Percentiles rank a stretch among this genome's conserved stretches.
Conservation (phyloP, 2,888 invertebrate species). For the Noctua fimbriata region DNA sequence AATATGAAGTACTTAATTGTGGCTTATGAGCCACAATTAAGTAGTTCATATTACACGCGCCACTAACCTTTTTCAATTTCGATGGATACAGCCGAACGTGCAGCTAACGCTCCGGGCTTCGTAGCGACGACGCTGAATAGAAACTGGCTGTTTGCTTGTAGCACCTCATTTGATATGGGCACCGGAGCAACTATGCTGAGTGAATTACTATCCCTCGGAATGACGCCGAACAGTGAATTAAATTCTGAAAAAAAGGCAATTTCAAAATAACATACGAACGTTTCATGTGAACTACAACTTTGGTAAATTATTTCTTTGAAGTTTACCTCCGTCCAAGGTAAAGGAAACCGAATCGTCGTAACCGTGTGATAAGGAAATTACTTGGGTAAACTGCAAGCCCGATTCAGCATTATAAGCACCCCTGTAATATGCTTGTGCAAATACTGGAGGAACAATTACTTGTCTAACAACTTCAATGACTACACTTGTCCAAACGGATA, state of each 20-base stretch:
- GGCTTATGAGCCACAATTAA: too few species aligned
- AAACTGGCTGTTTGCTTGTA: constrained; percentile 68
- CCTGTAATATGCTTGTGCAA: constrained; percentile 74
- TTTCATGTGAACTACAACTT: constrained; percentile 11
- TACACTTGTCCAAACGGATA: constrained; percentile 72
- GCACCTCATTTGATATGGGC: constrained; percentile 48
- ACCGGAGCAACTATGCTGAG: not conserved
- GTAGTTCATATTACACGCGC: too few species aligned
- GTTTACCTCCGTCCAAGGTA: constrained; percentile 73
- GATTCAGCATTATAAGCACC: constrained; percentile 69
- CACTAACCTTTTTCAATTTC: constrained; percentile 69
- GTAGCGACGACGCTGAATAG: constrained; percentile 69
- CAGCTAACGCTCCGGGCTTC: constrained; percentile 61
- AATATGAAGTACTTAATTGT: not conserved
- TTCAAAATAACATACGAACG: not conserved
- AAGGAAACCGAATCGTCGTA: constrained; percentile 75
- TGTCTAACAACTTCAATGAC: constrained; percentile 73
- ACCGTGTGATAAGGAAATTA: constrained; percentile 71
- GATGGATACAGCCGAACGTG: constrained; percentile 62
- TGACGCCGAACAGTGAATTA: constrained; percentile 2
- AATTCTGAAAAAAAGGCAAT: constrained; percentile 62
- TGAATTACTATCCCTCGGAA: constrained; percentile 5
- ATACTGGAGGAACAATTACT: constrained; percentile 69
- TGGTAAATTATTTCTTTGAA: not conserved
- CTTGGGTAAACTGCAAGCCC: constrained; percentile 69